Evolutionary conservation across 2,113 vertebrate genomes (phyloP), one percentile per base, ranked within the genome.

Genomic region (Zeus faber): DNA sequence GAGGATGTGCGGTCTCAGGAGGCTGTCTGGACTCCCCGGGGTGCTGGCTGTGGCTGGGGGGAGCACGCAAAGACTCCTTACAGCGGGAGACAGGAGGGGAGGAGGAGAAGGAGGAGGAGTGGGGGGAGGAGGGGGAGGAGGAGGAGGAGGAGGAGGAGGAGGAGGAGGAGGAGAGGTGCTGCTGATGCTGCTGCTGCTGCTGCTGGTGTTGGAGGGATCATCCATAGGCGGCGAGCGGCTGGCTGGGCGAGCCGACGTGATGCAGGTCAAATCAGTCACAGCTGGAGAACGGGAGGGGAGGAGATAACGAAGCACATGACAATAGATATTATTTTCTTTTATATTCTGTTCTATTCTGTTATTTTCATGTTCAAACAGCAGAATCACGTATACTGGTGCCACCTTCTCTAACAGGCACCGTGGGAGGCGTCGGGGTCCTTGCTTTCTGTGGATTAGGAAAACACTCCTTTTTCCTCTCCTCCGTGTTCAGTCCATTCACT

Each of bases 1-100:
- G 67, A 97, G 84, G 77, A 97, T 91, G 54, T 94, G 92, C 37
- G 92, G 92, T 46, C 91, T 94, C 14, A 92, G 92, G 43, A 93
- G 91, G 72, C 87, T 91, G 62, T 93, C 91, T 1, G 89, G 80
- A 69, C 76, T 76, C 62, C 55, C 90, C 25, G 92, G 89, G 57
- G 89, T 80, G 67, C 88, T 90, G 54, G 84, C 76, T 40, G 90
- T 85, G 48, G 83, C 84, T 47, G 90, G 85, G 65, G 89, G 62
- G 5, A 89, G 86, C 11, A 89, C 84, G 71, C 87, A 87, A 65
- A 80, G 88, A 74, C 77, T 92, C 74, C 91, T 89, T 14, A 87
- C 91, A 0, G 91, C 72, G 27, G 91, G 87, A 48, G 91, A 91
- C 43, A 92, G 92, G 64, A 91, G 81, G 91, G 91, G 89, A 70